Base-by-base conservation (phyloP, 1,140 invertebrate genomes). In the Hycleus phaleratus region DNA sequence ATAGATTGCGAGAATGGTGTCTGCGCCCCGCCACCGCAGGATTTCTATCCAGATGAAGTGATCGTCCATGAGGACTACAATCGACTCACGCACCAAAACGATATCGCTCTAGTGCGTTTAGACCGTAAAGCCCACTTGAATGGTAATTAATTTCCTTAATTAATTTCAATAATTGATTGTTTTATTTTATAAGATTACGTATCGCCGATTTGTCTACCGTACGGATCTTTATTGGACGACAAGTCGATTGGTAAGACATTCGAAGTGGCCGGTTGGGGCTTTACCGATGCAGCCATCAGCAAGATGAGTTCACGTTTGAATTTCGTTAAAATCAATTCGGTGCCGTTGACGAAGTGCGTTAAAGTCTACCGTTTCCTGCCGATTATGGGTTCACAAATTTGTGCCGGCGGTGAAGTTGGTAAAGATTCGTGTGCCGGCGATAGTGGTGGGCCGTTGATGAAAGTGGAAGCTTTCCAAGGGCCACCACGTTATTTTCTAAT, bases 371-470 rank as follows among this genome's bases (percentile, higher is more conserved):
- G 51, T 18, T 53, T 45, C 26, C 7, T 44, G 24, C 11, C 18
- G 3, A 11, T 46, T 25, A 38, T 26, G 25, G 8, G 10, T 3
- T 9, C 26, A 4, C 51, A 75, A 53, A 58, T 73, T 26, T 73
- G 71, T 57, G 71, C 70, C 8, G 72, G 69, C 25, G 67, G 66
- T 18, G 51, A 67, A 8, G 24, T 65, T 0, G 75, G 71, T 1
- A 47, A 71, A 44, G 78, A 81, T 58, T 76, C 77, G 0, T 88
- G 86, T 61, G 70, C 75, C 26, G 87, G 87, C 1, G 88, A 91
- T 61, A 89, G 87, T 1, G 88, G 88, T 74, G 85, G 85, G 3
- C 85, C 85, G 0, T 71, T 87, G 1, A 81, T 85, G 79, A 78
- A 78, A 56, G 69, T 77, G 18, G 72, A 75, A 44, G 63, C 65